Conservation (phyloP, 2,113 vertebrate species). For the Oostethus manadensis region DNA sequence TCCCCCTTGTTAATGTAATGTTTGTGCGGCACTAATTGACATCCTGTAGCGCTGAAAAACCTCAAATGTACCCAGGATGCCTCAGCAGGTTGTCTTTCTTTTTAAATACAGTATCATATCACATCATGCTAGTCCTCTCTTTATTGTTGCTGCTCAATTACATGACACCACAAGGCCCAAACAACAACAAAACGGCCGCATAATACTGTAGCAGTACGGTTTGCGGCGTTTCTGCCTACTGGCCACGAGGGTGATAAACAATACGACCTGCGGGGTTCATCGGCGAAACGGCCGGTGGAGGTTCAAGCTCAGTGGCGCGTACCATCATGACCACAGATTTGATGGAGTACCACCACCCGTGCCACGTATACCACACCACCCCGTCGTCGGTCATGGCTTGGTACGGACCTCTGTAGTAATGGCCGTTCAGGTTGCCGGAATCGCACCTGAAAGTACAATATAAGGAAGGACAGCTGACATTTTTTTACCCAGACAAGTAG, state of each 20-base stretch:
- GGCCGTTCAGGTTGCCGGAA: constrained; percentile 82
- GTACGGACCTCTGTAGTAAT: constrained; percentile 78
- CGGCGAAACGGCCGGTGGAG: constrained; percentile 5
- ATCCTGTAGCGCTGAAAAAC: constrained; percentile 23
- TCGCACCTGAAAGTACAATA: constrained; percentile 74
- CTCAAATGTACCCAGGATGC: constrained; percentile 46
- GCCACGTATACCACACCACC: constrained; percentile 88
- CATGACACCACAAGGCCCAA: not conserved
- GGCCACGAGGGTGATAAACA: not conserved
- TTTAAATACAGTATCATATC: constrained; percentile 47
- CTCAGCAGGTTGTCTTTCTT: constrained; percentile 37
- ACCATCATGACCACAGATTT: constrained; percentile 89
- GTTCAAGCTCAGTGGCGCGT: constrained; percentile 73
- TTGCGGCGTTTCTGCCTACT: not conserved
- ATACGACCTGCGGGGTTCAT: not conserved
- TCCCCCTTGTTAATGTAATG: too few relatives aligned
- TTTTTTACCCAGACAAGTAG: too few relatives aligned
- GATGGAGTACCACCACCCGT: constrained; percentile 88
- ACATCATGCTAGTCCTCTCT: not conserved
- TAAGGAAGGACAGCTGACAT: not conserved
- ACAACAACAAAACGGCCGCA: not conserved
- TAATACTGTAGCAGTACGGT: not conserved
- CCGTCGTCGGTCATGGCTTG: constrained; percentile 73
- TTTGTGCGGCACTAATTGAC: not conserved
- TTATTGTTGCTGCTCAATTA: constrained; percentile 3